Base-by-base conservation (phyloP, 2,888 invertebrate species). In the Gortyna flavago region DNA sequence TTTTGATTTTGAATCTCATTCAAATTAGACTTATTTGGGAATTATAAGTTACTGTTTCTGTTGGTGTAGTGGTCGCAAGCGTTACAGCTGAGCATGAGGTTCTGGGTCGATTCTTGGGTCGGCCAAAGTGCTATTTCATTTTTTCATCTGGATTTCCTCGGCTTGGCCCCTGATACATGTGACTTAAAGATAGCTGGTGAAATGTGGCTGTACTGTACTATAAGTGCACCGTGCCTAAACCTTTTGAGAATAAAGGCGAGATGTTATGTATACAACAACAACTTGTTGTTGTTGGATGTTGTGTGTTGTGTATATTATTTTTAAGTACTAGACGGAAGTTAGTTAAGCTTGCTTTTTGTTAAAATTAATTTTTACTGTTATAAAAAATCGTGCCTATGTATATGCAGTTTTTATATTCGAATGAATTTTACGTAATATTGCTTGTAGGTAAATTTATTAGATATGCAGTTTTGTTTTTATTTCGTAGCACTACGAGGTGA, bases 381-480 rank as follows among this genome's bases (percentile, higher is more conserved):
- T 3, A 9, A 3, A 25, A 25, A 54, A n/a, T 62, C 29, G 2
- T 16, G 25, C 9, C 16, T 48, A 18, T 18, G 13, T 18, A 18
- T n/a, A 57, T 41, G 29, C 5, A 72, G 9, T 62, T 38, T 48
- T 71, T 38, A 4, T 38, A 16, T 51, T 9, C 18, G 2, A 35
- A 65, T 16, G 1, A 41, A 77, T n/a, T n/a, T 48, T 44, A 70
- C 9, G 8, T 59, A 13, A 48, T 48, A 57, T 54, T 44, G 1
- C 61, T 51, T 62, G 21, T 8, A 68, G 21, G 13, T 57, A 38
- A 4, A 7, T 51, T 32, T 35, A 41, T 32, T 48, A 8, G 21
- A 21, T 54, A 35, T 62, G 54, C 64, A 72, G 62, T 79, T 64
- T 57, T 64, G 2, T 32, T 72, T 69, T 79, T 65, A 72, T 65